Evolutionary conservation across 2,113 vertebrate species (phyloP), one percentile per base, ranked within the genome.

Genomic region (Sylvilagus bachmani): DNA sequence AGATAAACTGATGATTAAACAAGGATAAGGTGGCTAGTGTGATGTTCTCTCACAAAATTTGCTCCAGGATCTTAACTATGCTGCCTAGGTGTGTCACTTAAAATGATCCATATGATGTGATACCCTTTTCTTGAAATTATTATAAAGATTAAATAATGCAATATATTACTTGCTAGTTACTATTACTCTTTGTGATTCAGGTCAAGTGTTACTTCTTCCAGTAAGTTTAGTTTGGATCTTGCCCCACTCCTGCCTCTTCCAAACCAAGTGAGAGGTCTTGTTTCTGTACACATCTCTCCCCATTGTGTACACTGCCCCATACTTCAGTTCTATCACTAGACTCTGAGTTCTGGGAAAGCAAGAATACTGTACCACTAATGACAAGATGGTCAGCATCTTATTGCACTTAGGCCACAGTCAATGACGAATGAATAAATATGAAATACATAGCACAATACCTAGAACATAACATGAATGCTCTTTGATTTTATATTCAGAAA

Each of bases 401-500:
- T 6, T 82, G 33, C 58, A n/a, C 29, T 24, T 44, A 61, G 83
- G 19, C 13, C 12, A 38, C 1, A 71, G 51, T 22, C 38, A 12
- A 19, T 27, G 22, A 25, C 49, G 33, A 79, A 66, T 13, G 44
- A 49, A 71, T 55, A 62, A 75, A 71, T 53, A 33, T 33, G 55
- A 88, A 93, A 38, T 69, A 13, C 69, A 78, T 86, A 61, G 44
- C 79, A 79, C 24, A 22, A 38, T 69, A 13, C 69, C 82, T 86
- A 61, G 44, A 82, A 79, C 24, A 22, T 51, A 74, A 92, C 49
- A 92, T 61, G 25, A 78, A 82, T 31, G 49, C n/a, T 29, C 10
- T 89, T 77, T 70, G 75, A 62, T 84, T 75, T 93, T 78, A 90
- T 90, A 53, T 58, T 69, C 44, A 53, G 22, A 94, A 95, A 90